Conservation (phyloP, 2,113 vertebrate genomes). For the Delphinapterus leucas region DNA sequence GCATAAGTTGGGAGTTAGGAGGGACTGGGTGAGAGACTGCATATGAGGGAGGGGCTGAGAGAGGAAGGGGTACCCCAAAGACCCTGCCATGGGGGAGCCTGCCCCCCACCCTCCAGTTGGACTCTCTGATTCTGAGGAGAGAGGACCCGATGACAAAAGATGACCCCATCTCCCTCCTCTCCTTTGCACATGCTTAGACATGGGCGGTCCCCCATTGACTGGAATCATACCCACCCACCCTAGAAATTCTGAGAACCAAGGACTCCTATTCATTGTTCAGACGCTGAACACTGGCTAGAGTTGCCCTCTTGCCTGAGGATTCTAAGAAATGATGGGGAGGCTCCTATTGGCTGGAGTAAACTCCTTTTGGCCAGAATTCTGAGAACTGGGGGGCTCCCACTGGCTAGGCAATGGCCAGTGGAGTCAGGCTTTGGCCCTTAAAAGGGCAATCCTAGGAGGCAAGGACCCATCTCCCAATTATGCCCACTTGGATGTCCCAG, state of each 20-base stretch:
- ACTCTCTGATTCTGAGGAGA: not conserved
- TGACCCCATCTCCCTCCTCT: not conserved
- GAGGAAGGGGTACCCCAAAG: not conserved
- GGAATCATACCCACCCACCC: slow-evolving; percentile 75
- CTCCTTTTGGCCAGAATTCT: slow-evolving; percentile 20
- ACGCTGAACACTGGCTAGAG: not conserved
- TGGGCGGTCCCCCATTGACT: slow-evolving; percentile 67
- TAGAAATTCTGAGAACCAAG: slow-evolving; percentile 39
- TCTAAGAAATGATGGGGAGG: not conserved
- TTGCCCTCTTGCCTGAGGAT: not conserved
- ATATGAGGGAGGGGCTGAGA: not conserved
- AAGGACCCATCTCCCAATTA: not conserved
- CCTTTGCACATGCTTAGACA: not conserved
- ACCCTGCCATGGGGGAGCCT: slow-evolving; percentile 55
- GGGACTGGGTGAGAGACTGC: not conserved
- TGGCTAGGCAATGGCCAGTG: not conserved
- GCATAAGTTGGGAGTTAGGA: not conserved
- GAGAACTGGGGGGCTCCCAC: not conserved
- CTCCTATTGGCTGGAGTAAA: slow-evolving; percentile 23
- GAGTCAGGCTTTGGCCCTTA: not conserved
- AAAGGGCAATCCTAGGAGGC: not conserved
- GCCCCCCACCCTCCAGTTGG: slow-evolving; percentile 22
- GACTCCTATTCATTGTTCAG: slow-evolving; percentile 19
- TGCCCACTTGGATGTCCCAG: not conserved
- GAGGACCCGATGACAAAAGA: not conserved